Evolutionary conservation across 2,113 vertebrate genomes (phyloP), one percentile per base, ranked within the genome.

Genomic region (Talpa occidentalis): DNA sequence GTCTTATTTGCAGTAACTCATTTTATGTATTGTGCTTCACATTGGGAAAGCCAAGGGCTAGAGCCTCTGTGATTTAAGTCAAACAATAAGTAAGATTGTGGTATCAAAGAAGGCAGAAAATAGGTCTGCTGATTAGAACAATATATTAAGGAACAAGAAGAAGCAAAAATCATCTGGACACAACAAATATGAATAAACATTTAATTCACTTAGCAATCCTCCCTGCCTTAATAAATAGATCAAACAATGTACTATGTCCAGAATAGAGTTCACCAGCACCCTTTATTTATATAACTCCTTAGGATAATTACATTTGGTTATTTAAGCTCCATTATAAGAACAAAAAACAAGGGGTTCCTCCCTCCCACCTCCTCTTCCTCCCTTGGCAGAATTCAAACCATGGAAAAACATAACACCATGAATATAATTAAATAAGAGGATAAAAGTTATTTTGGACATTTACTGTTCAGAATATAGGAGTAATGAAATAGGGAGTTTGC

Each of bases 1-100:
- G 96, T 93, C 94, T 98, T 98, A 98, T 98, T 98, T 98, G 98
- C 98, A 98, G 97, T 98, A 98, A 98, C 96, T 98, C 98, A 98
- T 98, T 98, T 98, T 97, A 96, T 98, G 97, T 97, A 96, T 95
- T 95, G 96, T 95, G 96, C 94, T 98, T 97, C 95, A 92, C 97
- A 97, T 17, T 94, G 96, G 92, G 26, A 91, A 96, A 97, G 96
- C 92, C 96, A 96, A 96, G 82, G 95, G 94, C 97, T 97, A 88
- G 73, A 95, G 91, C 74, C 16, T 92, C 95, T 93, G 92, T 98
- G 98, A 98, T 98, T 98, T 98, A 98, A 3, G 6, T 96, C 96
- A 95, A 44, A 76, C 81, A 40, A 32, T 97, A 96, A 98, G 96
- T 85, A 96, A 95, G 96, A 88, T 91, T 21, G 92, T 88, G 42